Percentiles rank a stretch among this genome's conserved stretches.
Evolutionary conservation across 2,113 vertebrate genomes (phyloP).

Genomic region (Otocyon megalotis): DNA sequence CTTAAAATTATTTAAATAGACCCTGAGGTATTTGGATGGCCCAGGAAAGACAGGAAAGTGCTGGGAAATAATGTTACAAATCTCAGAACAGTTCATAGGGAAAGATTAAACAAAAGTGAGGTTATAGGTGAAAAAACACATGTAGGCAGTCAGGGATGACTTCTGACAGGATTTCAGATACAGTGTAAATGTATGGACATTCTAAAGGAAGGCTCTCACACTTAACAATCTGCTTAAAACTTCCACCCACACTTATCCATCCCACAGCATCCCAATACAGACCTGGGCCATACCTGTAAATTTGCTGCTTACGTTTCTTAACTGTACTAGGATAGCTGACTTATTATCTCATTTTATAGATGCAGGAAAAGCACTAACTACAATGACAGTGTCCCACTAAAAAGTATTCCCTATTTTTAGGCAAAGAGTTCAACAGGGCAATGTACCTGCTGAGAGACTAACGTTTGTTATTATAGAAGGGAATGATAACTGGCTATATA

Average conservation of each 20-base stretch:
- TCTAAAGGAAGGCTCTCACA: neutral
- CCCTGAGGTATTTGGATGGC: conserved; percentile 53
- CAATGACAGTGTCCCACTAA: neutral
- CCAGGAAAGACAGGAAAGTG: conserved; percentile 42
- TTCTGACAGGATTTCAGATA: neutral
- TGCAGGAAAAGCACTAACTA: neutral
- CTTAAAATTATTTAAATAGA: conserved; percentile 14
- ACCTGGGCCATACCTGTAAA: neutral
- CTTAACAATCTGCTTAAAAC: neutral
- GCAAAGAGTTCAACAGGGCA: neutral
- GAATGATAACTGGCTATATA: neutral
- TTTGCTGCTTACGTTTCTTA: neutral
- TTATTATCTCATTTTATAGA: neutral
- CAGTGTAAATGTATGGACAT: neutral
- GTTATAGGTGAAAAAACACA: conserved; percentile 72
- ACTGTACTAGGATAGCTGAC: neutral
- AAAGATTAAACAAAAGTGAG: conserved; percentile 71
- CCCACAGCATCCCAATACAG: neutral
- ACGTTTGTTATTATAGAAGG: neutral
- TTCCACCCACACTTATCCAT: neutral
- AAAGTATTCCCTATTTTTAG: neutral
- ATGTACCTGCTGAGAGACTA: neutral
- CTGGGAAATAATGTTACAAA: conserved; percentile 64
- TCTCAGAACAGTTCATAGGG: conserved; percentile 27
- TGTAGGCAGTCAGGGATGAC: neutral